phyloP scores from a whole-genome alignment of 2,797 vertebrate species.

The Pteronotus mesoamericanus region DNA sequence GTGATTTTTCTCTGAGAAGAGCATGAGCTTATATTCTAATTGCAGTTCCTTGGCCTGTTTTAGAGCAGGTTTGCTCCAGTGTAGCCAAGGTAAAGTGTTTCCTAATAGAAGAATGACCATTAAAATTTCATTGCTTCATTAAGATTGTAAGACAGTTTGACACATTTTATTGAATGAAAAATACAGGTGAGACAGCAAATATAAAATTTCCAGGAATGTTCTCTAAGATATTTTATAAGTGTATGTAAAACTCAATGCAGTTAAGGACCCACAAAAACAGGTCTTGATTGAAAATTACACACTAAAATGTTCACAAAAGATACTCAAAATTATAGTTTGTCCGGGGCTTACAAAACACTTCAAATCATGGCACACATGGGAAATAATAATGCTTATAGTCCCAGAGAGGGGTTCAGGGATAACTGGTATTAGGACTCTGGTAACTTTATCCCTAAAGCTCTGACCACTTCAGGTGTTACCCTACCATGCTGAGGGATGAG shows the following conservation, averaged over 20 bases:
- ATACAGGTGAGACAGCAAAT: background rate
- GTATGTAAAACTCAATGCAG: background rate
- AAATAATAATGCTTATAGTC: background rate
- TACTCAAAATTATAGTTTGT: background rate
- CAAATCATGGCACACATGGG: background rate
- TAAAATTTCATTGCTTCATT: background rate
- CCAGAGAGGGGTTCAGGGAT: background rate
- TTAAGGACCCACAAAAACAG: background rate
- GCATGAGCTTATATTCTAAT: background rate
- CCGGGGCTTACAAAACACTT: background rate
- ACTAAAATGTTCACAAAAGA: background rate
- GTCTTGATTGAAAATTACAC: background rate
- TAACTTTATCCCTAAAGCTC: background rate
- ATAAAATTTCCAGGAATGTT: background rate
- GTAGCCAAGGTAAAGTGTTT: background rate
- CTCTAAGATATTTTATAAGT: background rate
- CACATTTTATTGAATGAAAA: background rate
- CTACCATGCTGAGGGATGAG: background rate
- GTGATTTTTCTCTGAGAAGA: background rate
- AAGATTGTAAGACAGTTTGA: background rate
- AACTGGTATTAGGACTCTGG: background rate
- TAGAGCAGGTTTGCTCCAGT: background rate
- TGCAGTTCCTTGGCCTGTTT: background rate
- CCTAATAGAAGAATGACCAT: background rate
- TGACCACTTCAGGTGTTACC: background rate